These are phyloP conservation scores for Rousettus madagascariensis DNA, from an alignment of 2,797 vertebrate genomes.

Conservation along the genomic window DNA sequence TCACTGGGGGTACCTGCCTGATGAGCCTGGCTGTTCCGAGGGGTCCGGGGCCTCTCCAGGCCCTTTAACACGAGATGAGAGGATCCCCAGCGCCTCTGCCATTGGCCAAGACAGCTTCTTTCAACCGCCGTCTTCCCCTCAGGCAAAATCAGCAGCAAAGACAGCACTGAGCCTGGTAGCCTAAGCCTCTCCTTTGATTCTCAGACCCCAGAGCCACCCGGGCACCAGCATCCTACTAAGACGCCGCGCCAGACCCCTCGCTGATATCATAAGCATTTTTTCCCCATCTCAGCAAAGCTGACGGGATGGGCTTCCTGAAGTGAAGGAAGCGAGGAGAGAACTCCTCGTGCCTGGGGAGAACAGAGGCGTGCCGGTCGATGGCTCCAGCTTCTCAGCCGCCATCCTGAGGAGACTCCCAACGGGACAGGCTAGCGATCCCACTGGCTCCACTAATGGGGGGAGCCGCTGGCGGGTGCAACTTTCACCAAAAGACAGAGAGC, in stretches of 20 bases:
- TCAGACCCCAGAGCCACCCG: constrained; percentile 80
- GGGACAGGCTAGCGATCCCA: not conserved
- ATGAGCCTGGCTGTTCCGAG: not conserved
- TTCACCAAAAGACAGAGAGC: not conserved
- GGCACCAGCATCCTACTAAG: constrained; percentile 77
- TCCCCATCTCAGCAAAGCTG: constrained; percentile 60
- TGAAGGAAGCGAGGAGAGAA: constrained; percentile 55
- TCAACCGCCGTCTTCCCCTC: constrained; percentile 81
- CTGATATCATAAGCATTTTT: constrained; percentile 66
- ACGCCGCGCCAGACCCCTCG: constrained; percentile 78
- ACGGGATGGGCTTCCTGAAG: constrained; percentile 50
- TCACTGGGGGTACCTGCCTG: not conserved
- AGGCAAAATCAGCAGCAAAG: constrained; percentile 82
- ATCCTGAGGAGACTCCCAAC: not conserved
- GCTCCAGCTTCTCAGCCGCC: not conserved
- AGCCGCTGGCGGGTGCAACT: not conserved
- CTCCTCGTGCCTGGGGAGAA: constrained; percentile 15
- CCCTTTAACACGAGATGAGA: constrained; percentile 55
- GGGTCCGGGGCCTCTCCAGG: constrained; percentile 31
- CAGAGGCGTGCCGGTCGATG: fast-evolving
- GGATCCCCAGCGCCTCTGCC: constrained; percentile 66
- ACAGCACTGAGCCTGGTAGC: constrained; percentile 77
- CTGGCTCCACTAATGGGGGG: not conserved
- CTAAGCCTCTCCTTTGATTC: constrained; percentile 85
- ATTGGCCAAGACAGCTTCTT: constrained; percentile 79